Percentiles rank a stretch among this genome's conserved stretches.
These are phyloP conservation scores for Lissonota sp. DNA, from an alignment of 2,888 invertebrate species.

Conservation along the genomic window DNA sequence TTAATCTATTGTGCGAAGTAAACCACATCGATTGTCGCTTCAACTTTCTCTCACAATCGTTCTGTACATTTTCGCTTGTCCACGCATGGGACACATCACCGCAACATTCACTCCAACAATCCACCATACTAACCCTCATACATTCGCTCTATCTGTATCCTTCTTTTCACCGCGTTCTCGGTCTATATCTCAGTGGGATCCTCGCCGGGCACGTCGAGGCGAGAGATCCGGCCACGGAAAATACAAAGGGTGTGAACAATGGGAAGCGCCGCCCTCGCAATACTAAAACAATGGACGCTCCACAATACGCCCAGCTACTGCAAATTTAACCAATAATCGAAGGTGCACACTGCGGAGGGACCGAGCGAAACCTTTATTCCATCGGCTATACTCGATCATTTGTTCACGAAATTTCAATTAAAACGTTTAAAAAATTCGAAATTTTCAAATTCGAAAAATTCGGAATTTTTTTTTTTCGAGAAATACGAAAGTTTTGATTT, in stretches of 20 bases:
- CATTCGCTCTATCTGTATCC: constrained; percentile 22
- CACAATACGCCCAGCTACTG: constrained; percentile 78
- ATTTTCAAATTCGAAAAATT: no score
- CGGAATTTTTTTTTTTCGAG: no score
- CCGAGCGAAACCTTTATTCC: constrained; percentile 66
- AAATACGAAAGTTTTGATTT: no score
- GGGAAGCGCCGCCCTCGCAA: constrained; percentile 83
- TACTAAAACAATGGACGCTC: constrained; percentile 82
- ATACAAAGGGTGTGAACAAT: constrained; percentile 83
- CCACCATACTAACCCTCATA: background rate
- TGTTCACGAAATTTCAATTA: background rate
- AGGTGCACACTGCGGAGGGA: constrained; percentile 66
- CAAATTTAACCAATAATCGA: constrained; percentile 78
- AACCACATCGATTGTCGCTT: constrained; percentile 21
- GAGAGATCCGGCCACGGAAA: constrained; percentile 77
- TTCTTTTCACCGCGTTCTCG: constrained; percentile 45
- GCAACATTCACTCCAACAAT: background rate
- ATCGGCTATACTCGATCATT: constrained; percentile 40
- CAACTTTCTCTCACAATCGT: constrained; percentile 18
- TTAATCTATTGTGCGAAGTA: background rate
- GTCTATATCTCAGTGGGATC: constrained; percentile 37
- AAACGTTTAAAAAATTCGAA: no score
- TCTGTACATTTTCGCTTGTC: constrained; percentile 12
- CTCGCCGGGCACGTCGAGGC: constrained; percentile 59
- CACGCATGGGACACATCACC: constrained; percentile 8